Conservation (phyloP, 2,888 invertebrate genomes). For the Eulithis prunata region DNA sequence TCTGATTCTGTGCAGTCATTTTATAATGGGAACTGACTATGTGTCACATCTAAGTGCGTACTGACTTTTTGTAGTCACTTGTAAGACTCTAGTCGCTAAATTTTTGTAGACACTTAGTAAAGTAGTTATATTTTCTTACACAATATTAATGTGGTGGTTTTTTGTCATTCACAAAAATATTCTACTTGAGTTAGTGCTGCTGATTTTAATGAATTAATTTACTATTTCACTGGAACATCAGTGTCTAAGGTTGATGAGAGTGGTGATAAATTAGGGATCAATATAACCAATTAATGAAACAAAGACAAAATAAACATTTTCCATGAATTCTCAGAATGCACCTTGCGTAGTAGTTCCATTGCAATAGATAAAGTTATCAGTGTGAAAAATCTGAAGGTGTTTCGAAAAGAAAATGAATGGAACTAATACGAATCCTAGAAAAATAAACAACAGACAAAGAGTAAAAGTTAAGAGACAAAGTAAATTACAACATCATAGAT, state of each 20-base stretch:
- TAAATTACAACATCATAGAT: conserved; percentile 57
- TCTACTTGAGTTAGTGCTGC: not conserved
- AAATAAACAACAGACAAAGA: conserved; percentile 18
- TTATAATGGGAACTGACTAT: not conserved
- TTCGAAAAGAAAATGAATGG: not conserved
- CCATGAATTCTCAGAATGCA: not conserved
- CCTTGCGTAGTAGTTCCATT: not conserved
- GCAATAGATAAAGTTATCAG: not conserved
- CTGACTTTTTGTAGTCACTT: conserved; percentile 13
- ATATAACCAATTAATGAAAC: not conserved
- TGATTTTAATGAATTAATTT: not conserved
- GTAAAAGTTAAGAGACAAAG: conserved; percentile 39
- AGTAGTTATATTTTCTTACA: not conserved
- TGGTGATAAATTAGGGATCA: not conserved
- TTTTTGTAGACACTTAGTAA: not conserved
- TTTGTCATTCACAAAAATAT: not conserved
- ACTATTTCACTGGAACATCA: not conserved
- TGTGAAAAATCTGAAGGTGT: not conserved
- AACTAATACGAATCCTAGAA: not conserved
- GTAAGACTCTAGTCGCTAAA: not conserved
- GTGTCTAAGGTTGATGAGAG: not conserved
- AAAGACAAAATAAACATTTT: too few relatives aligned
- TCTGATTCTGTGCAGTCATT: too few relatives aligned
- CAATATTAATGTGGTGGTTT: not conserved
- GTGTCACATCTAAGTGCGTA: too few relatives aligned